Conservation (phyloP, 2,113 vertebrate genomes). For the Melanotaenia duboulayi region DNA sequence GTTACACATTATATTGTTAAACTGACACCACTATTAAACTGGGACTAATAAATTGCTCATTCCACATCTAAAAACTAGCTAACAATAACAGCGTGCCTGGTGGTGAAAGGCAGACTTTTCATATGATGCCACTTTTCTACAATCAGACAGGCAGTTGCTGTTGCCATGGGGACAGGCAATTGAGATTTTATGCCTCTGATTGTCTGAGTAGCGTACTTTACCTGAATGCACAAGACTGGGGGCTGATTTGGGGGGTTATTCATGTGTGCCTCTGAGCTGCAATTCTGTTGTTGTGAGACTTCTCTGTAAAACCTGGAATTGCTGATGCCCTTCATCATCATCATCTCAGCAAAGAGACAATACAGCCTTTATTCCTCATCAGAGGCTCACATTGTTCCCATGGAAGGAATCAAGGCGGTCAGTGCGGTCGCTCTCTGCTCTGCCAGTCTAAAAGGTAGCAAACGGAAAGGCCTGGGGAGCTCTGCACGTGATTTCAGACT, state of each 20-base stretch:
- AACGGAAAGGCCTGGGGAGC: constrained; percentile 10
- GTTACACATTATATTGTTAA: background rate
- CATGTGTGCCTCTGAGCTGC: constrained; percentile 49
- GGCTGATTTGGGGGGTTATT: constrained; percentile 61
- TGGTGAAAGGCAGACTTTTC: constrained; percentile 29
- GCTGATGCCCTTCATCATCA: constrained; percentile 15
- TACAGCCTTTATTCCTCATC: constrained; percentile 46
- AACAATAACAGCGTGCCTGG: background rate
- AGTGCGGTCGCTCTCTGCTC: constrained; percentile 1
- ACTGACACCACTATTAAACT: background rate
- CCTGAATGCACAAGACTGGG: constrained; percentile 36
- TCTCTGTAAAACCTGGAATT: constrained; percentile 47
- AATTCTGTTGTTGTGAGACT: constrained; percentile 51
- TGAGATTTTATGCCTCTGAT: constrained; percentile 63
- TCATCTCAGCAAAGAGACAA: constrained; percentile 35
- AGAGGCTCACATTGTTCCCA: constrained; percentile 48
- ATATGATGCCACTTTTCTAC: constrained; percentile 57
- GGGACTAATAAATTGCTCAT: background rate
- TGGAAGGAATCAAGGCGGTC: constrained; percentile 27
- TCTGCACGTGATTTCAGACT: constrained; percentile 17
- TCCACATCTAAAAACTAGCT: constrained; percentile 6
- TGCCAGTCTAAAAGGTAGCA: constrained; percentile 28
- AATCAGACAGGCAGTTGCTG: constrained; percentile 64
- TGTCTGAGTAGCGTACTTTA: constrained; percentile 62
- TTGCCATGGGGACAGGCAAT: constrained; percentile 67